These are phyloP conservation scores for Lasioglossum lativentre DNA, from an alignment of 2,888 invertebrate species.

Conservation along the genomic window DNA sequence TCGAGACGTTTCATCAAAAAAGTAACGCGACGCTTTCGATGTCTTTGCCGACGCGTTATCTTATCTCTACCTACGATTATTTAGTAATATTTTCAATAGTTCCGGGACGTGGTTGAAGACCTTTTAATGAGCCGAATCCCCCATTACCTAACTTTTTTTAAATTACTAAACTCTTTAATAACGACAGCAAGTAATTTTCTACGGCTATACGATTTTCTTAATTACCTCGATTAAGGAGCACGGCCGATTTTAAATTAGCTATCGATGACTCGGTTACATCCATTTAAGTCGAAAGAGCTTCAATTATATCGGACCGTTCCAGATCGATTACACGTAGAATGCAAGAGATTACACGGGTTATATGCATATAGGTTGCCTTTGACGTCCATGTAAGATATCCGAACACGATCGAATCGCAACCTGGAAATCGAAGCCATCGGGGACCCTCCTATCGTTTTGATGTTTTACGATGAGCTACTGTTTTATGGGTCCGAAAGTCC, in stretches of 20 bases:
- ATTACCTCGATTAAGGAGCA: conserved; percentile 13
- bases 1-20: background rate
- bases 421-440: conserved; percentile 15
- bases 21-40: background rate
- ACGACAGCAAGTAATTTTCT: background rate
- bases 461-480: conserved; percentile 52
- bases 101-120: too few species aligned
- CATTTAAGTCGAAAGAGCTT: background rate
- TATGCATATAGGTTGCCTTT: background rate
- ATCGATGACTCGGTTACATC: conserved; percentile 20
- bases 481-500: conserved; percentile 35
- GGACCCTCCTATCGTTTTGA: conserved; percentile 22
- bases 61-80: too few species aligned
- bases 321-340: background rate
- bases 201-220: conserved; percentile 17
- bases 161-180: too few species aligned
- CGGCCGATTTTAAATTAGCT: conserved; percentile 31
- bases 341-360: background rate
- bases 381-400: background rate
- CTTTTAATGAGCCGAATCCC: too few species aligned
- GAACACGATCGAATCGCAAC: background rate
- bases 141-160: too few species aligned
- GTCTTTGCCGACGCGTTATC: too few species aligned
- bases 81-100: too few species aligned
- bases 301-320: background rate